A percentile compares a stretch with the other conserved stretches of the same genome.
phyloP scores from a whole-genome alignment of 2,797 vertebrate genomes.

The Paramormyrops hopkinsi region DNA sequence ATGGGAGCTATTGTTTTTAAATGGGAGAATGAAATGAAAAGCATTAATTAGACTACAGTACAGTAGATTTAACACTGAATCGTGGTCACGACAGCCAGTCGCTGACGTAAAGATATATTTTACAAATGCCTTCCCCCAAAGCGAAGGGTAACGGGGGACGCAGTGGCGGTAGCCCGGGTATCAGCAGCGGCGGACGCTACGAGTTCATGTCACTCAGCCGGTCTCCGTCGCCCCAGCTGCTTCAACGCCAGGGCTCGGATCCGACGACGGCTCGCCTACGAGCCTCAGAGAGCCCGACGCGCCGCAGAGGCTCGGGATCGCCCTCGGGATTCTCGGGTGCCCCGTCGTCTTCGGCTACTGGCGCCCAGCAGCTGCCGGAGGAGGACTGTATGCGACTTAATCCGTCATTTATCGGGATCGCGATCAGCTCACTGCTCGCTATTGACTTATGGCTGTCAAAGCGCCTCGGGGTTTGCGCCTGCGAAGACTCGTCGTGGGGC shows the following conservation, averaged over 20 bases:
- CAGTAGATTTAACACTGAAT: constrained; percentile 19
- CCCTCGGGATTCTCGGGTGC: constrained; percentile 44
- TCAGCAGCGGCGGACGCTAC: constrained; percentile 56
- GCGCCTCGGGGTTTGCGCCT: constrained; percentile 84
- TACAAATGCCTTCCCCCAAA: constrained; percentile 65
- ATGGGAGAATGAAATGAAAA: neutral
- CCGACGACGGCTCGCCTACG: constrained; percentile 65
- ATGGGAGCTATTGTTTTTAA: neutral
- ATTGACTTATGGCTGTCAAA: constrained; percentile 93
- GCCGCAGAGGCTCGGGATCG: constrained; percentile 72
- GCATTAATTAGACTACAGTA: constrained; percentile 6
- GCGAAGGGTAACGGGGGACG: constrained; percentile 50
- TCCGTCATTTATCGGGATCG: constrained; percentile 79
- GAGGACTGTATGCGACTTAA: constrained; percentile 86
- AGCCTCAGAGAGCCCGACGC: constrained; percentile 73
- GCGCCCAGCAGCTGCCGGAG: constrained; percentile 57
- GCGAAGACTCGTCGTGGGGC: constrained; percentile 84
- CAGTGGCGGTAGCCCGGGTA: constrained; percentile 49
- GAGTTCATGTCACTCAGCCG: constrained; percentile 74
- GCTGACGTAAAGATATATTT: neutral
- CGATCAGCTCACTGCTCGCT: constrained; percentile 82
- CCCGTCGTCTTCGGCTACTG: constrained; percentile 37
- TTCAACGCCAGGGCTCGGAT: constrained; percentile 66
- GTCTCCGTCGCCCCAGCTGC: constrained; percentile 48
- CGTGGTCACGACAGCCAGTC: neutral